Evolutionary conservation across 2,113 vertebrate genomes (phyloP), one percentile per base, ranked within the genome.

Genomic region (Microcebus lehilahytsara): DNA sequence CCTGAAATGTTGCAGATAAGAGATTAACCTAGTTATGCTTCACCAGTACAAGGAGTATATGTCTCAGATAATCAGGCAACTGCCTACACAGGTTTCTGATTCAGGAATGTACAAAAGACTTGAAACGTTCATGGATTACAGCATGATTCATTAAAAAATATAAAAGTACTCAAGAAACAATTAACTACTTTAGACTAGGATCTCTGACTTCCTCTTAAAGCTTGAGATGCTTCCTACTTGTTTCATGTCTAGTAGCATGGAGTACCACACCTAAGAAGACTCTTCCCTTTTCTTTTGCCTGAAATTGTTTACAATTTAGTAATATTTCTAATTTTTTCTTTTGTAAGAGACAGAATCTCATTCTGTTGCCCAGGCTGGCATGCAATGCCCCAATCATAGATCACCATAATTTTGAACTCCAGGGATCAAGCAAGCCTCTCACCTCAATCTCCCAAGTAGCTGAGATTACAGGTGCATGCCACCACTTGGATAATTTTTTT

Each of bases 1-100:
- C 84, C 94, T 37, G 17, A 97, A 98, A 97, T 96, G 62, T 95
- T 97, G 81, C 14, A 93, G 96, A 97, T 92, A 89, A 42, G 93
- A 81, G 95, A 97, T 93, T 98, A 97, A 96, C 78, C 97, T 97
- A 86, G 96, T 98, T 97, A 78, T 51, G 60, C 25, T 91, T 89
- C 42, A 46, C 69, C 9, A 64, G 62, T 79, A 40, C 42, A 56
- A 97, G 89, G 91, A 91, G 79, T 5, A 10, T 66, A 80, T 96
- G 62, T 98, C 89, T 93, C 85, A 89, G 84, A n/a, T 74, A 98
- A 96, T 42, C n/a, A 30, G 78, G 89, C 67, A 84, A 40, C 20
- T 56, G 74, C 67, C 60, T 40, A 20, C 17, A 49, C 69, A 74
- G 37, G 34, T 34, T 78, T 97, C 69, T 58, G 74, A 78, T 66